Conservation (phyloP, 2,113 vertebrate species). For the Canis aureus region DNA sequence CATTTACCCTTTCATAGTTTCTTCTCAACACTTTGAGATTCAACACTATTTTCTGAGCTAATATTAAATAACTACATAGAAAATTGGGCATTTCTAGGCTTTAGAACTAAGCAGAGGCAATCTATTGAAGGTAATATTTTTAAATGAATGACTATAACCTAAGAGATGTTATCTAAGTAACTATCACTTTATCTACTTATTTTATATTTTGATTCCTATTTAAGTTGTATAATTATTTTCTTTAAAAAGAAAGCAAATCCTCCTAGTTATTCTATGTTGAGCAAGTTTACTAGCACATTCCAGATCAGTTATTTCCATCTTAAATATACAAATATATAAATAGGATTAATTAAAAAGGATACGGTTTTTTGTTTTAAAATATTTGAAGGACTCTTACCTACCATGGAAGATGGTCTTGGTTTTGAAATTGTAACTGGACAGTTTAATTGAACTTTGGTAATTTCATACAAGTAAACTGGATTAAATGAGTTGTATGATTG, state of each 20-base stretch:
- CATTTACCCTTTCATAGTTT: not conserved
- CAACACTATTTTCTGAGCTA: not conserved
- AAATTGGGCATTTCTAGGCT: not conserved
- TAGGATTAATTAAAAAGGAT: not conserved
- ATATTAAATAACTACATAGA: not conserved
- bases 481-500: not conserved
- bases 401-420: not conserved
- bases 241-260: not conserved
- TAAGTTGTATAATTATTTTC: not conserved
- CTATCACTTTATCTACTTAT: not conserved
- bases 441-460: not conserved
- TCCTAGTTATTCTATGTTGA: not conserved
- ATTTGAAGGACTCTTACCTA: not conserved
- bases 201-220: slow-evolving; percentile 17
- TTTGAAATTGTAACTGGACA: not conserved
- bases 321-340: not conserved
- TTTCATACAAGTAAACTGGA: not conserved
- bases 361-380: not conserved
- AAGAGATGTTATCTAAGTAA: not conserved
- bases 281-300: not conserved
- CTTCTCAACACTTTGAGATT: not conserved
- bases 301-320: not conserved
- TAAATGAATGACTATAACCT: not conserved
- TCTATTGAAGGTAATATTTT: not conserved
- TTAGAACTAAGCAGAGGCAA: not conserved